Base-by-base conservation (phyloP, 2,888 invertebrate species). In the Phrixothrix hirtus region DNA sequence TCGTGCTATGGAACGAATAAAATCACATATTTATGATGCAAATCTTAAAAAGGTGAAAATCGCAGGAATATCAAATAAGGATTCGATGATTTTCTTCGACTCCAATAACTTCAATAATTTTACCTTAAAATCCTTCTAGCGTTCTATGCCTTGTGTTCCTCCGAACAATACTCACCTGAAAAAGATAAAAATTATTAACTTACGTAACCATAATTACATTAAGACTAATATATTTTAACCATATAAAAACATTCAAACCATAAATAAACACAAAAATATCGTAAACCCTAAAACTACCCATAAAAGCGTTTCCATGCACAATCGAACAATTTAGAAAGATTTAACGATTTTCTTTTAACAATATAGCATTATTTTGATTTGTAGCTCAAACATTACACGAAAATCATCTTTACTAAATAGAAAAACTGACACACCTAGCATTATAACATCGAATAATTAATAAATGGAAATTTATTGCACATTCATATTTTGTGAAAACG, bases 401-500 rank as follows among this genome's bases (percentile, higher is more conserved):
- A 31, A 34, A 31, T 15, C 16, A 43, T 43, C 34, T 43, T 31
- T 34, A 25, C 26, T 12, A 12, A 36, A 17, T 25, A 10, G 25
- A 43, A 13, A n/a, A 43, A 34, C 43, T 9, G 32, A 27, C 16
- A 34, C 26, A 32, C 41, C 31, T 5, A 29, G 34, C 16, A 17
- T 38, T 42, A 43, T 38, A 38, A 39, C 30, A 39, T 14, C 39
- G 35, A 32, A 32, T 36, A 46, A 52, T 53, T 47, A 47, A 37
- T 35, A 34, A 42, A 43, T 29, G 30, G 31, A 36, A 43, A 37
- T 46, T 43, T 41, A 34, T 17, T 36, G 25, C 7, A 9, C 11
- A 5, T 29, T 29, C 29, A 9, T 3, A 10, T 9, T 10, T 29
- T 10, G n/a, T 3, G 29, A 29, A 29, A 29, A 29, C 29, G 29